Evolutionary conservation across 2,113 vertebrate species (phyloP), one percentile per base, ranked within the genome.

Genomic region (Daubentonia madagascariensis): DNA sequence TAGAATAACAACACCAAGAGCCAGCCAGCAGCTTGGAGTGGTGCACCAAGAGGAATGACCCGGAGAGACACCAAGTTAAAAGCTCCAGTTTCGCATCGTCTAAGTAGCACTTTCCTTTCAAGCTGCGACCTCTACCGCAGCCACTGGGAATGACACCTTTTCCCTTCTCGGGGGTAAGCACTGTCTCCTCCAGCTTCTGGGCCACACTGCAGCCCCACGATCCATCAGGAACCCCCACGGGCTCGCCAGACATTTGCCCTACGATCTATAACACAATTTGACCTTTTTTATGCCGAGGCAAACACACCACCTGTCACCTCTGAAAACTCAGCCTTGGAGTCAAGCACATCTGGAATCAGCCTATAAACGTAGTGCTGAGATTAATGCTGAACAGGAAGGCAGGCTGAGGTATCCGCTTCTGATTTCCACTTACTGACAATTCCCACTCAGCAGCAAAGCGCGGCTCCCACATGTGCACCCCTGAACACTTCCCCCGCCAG

Each of bases 41-140:
- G n/a, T 2, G 32, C 68, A 45, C 13, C 7, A 45, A 73, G 73
- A 79, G 68, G 81, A 91, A 52, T 16, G 67, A 32, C 97, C 96
- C 92, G 2, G 0, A 68, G 68, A 48, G 78, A 95, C 86, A 79
- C 54, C 76, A 37, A 67, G 73, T 89, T 16, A 83, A 65, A 96
- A 86, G 92, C 89, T 94, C 96, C 0, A 3, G 40, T 92, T 94
- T 96, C 84, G 35, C 10, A 1, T 76, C 68, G 83, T 86, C 78
- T 9, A 25, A 67, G 45, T 8, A 67, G 90, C 48, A 59, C 95
- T 96, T 96, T 76, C 89, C 89, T 98, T 97, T 98, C 96, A 59
- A 54, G 87, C 90, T 96, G 96, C 97, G 94, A 50, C 98, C 97
- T 95, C 98, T 98, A 96, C 84, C 67, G 90, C 75, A 65, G 59